Conservation (phyloP, 2,113 vertebrate species). For the Trematocara unimaculatum region DNA sequence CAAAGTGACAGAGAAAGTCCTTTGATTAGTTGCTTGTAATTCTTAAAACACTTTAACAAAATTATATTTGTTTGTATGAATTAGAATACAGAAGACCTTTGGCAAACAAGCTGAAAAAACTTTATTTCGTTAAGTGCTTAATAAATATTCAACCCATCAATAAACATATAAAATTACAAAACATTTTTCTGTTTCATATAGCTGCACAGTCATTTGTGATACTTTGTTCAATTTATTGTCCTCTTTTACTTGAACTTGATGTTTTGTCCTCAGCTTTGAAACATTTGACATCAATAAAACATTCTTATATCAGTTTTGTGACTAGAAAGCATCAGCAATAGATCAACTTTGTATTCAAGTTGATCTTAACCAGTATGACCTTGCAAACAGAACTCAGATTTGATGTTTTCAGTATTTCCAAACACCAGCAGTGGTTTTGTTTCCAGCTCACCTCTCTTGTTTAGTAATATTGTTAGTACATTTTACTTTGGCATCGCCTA, state of each 20-base stretch:
- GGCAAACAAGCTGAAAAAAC: neutral
- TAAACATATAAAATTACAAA: neutral
- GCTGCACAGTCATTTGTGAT: neutral
- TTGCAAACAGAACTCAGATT: neutral
- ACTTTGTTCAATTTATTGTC: neutral
- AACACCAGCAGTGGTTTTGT: neutral
- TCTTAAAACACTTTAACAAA: neutral
- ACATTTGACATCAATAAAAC: neutral
- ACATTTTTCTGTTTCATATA: fast-evolving
- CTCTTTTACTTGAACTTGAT: neutral
- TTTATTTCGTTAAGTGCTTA: neutral
- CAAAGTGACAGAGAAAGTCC: neutral
- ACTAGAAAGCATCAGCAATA: neutral
- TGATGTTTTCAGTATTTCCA: neutral
- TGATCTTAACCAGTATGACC: neutral
- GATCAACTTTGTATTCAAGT: neutral
- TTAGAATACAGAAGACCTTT: neutral
- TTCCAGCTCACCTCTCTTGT: neutral
- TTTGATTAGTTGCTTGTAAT: neutral
- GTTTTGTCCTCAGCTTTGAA: neutral
- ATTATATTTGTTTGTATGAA: neutral
- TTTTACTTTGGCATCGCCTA: neutral
- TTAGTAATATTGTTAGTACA: neutral
- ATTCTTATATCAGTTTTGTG: neutral
- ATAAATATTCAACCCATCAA: neutral